Conservation (phyloP, 2,113 vertebrate genomes). For the Scytalopus superciliaris region DNA sequence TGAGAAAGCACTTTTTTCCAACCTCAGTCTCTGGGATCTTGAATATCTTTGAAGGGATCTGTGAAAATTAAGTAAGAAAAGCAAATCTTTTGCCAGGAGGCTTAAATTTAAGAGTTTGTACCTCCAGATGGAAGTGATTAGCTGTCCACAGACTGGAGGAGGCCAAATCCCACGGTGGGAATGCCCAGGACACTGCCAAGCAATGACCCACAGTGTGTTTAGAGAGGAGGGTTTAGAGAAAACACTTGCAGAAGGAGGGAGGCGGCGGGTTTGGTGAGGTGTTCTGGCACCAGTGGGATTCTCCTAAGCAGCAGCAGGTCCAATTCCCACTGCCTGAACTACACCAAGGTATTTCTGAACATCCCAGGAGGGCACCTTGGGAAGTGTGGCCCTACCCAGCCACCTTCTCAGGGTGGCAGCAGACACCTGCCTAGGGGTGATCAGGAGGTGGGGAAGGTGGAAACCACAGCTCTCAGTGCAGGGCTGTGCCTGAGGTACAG, state of each 20-base stretch:
- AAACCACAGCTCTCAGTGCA: no score
- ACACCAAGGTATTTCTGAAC: background rate
- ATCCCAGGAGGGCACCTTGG: background rate
- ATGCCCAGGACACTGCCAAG: background rate
- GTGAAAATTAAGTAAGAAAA: background rate
- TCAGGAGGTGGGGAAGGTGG: no score
- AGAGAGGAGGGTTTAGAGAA: background rate
- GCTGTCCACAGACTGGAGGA: background rate
- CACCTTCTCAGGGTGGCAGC: background rate
- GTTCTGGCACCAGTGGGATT: background rate
- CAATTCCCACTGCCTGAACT: background rate
- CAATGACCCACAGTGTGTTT: background rate
- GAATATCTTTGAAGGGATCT: conserved; percentile 12
- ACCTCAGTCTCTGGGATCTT: background rate
- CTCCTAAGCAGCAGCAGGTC: background rate
- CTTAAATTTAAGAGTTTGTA: background rate
- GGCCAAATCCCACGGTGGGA: background rate
- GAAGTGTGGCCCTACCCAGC: background rate
- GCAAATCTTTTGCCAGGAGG: conserved; percentile 4
- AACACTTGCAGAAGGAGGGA: background rate
- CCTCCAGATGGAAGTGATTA: conserved; percentile 16
- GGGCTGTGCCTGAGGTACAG: background rate
- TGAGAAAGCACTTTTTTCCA: background rate
- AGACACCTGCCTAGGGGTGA: background rate
- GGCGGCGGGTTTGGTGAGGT: background rate